phyloP scores from a whole-genome alignment of 2,113 vertebrate genomes.

The Xenus cinereus region DNA sequence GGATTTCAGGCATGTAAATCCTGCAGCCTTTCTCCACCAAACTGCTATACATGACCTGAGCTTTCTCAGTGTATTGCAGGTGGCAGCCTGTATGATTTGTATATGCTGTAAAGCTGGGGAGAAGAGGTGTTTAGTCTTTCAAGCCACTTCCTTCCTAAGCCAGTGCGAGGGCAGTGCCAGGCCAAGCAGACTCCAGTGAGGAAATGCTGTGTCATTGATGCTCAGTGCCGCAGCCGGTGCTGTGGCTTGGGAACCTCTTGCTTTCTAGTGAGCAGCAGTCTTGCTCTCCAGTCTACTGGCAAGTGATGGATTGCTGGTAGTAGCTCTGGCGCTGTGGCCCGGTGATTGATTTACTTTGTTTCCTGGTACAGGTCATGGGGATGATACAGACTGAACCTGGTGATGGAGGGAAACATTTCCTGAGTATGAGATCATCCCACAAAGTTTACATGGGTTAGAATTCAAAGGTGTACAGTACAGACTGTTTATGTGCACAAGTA shows the following conservation, averaged over 20 bases:
- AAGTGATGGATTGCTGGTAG: not conserved
- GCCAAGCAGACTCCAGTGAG: rapidly evolving
- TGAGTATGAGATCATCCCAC: not conserved
- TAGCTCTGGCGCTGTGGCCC: not conserved
- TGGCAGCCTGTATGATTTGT: not conserved
- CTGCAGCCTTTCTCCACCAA: not conserved
- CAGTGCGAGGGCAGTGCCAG: not conserved
- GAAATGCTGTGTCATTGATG: not conserved
- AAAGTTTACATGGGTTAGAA: not conserved
- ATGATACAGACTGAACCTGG: not conserved
- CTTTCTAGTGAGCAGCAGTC: not conserved
- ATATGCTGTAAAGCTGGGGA: not conserved
- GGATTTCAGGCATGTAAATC: not conserved
- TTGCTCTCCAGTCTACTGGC: not conserved
- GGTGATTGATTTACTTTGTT: not conserved
- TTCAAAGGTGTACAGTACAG: not conserved
- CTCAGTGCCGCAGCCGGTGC: not conserved
- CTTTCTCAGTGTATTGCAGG: not conserved
- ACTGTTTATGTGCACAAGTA: not conserved
- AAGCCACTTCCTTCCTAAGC: not conserved
- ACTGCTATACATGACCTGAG: rapidly evolving
- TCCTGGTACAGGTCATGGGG: not conserved
- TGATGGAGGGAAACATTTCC: not conserved
- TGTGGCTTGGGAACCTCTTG: not conserved
- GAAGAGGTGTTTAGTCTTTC: not conserved